Base-by-base conservation (phyloP, 1,140 invertebrate genomes). In the Pantala flavescens region DNA sequence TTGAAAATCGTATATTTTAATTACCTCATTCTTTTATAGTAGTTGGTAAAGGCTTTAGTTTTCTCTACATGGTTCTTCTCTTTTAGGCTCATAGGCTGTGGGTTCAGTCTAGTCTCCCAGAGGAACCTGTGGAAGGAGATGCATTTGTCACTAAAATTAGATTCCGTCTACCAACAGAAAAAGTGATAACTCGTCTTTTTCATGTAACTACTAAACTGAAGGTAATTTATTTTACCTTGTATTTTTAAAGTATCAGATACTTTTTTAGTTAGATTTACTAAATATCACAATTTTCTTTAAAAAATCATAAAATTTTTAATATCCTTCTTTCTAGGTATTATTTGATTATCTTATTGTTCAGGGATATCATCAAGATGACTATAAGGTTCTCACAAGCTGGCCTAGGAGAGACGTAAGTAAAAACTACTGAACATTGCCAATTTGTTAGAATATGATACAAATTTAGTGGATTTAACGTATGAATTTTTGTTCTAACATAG, bases 301-400 rank as follows among this genome's bases (percentile, higher is more conserved):
- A 36, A 36, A 5, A 36, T 36, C 28, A 36, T 36, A 36, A 36
- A 36, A 36, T 36, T 5, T 5, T 9, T 36, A 5, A 5, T 36
- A 5, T 36, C 3, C 9, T 36, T 36, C 28, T 9, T 2, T 36
- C 9, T 36, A 93, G 86, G 89, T 89, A 76, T 84, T 97, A 78
- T 84, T 97, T 76, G 91, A 96, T 83, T 97, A 89, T 84, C 87
- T 97, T 43, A 89, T 91, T 63, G 91, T 94, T 24, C 87, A 94
- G 85, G 95, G 95, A 70, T 97, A 90, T 84, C 90, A 92, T 74
- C 87, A 88, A 76, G 90, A 93, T 79, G 93, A 95, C 80, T 97
- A 91, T 81, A 97, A 97, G 87, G 89, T 97, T 71, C 90, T 97
- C 77, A 90, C 90, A 78, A 93, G 92, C 81, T 97, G 92, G 91